Base-by-base conservation (phyloP, 2,888 invertebrate species). In the Sceliomorpha sp. region DNA sequence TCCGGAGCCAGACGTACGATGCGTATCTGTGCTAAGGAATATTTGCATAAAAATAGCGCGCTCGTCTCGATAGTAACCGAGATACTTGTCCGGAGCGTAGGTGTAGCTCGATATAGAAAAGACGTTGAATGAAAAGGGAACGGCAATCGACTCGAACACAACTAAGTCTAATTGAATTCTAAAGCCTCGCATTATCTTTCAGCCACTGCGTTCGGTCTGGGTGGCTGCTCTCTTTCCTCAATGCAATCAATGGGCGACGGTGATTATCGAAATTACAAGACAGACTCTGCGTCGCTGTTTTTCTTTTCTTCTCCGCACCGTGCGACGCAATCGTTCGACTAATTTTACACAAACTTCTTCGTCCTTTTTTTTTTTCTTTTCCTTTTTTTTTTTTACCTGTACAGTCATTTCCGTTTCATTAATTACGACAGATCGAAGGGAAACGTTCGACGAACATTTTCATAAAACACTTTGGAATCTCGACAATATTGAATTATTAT, bases 101-200 rank as follows among this genome's bases (percentile, higher is more conserved):
- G 31, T 7, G 45, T 31, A 13, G 13, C 31, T 15, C 31, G 31
- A 13, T 12, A n/a, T n/a, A 6, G 40, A 59, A 36, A 31, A 32
- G 47, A 37, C 13, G 12, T 14, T 13, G 45, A 50, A 31, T 48
- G 39, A 32, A n/a, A n/a, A 24, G 1, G 32, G 40, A 51, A 47
- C 27, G 36, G 39, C 12, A 69, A 64, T 40, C 39, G 48, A 58
- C 17, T 62, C 45, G 37, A 15, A 24, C 31, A 31, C 29, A 37
- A 40, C 64, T 60, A 68, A 64, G 50, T 63, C 63, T 64, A 70
- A 72, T 72, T 63, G 67, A 70, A 73, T 70, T 67, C 56, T 70
- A 64, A 68, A 67, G 60, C 56, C 29, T 32, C 32, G 62, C 55
- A 62, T 58, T 60, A 60, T 24, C 59, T 17, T 53, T 59, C 70